Evolutionary conservation across 35 echinoderm and acorn worm species (phyloP).

Genomic region (Hemicentrotus pulcherrimus): DNA sequence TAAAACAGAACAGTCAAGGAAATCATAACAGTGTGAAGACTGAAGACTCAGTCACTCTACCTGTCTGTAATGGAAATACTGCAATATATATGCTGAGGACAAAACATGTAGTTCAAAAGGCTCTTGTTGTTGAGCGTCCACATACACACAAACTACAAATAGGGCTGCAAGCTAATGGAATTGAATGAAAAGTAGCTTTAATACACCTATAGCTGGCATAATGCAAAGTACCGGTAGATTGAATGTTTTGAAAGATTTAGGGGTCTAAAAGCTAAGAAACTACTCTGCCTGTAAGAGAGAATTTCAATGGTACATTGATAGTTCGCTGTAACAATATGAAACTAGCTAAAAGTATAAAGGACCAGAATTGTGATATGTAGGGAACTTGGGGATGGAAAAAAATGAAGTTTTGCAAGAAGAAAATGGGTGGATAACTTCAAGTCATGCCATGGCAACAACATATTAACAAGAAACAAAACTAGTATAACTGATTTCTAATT

Average conservation of each 20-base stretch:
- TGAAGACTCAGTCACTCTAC: too few relatives aligned
- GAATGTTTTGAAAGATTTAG: constrained; percentile 2
- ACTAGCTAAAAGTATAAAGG: neutral
- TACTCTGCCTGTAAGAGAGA: neutral
- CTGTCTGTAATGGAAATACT: too few relatives aligned
- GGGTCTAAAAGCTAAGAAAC: neutral
- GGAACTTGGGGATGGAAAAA: neutral
- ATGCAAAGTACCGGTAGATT: neutral
- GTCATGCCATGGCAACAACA: neutral
- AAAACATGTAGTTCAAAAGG: neutral
- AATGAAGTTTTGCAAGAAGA: neutral
- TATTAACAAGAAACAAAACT: neutral
- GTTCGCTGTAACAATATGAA: neutral
- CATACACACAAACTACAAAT: neutral
- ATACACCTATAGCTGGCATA: neutral
- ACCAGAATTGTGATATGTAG: neutral
- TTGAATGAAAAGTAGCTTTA: neutral
- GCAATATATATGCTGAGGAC: neutral
- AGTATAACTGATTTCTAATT: neutral
- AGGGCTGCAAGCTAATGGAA: neutral
- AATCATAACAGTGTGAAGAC: too few relatives aligned
- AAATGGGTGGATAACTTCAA: neutral
- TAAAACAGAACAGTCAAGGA: too few relatives aligned
- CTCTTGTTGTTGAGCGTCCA: neutral
- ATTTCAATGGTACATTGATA: neutral